A percentile compares a stretch with the other conserved stretches of the same genome.
These are phyloP conservation scores for Lampropteryx suffumata DNA, from an alignment of 2,888 invertebrate species.

Conservation along the genomic window DNA sequence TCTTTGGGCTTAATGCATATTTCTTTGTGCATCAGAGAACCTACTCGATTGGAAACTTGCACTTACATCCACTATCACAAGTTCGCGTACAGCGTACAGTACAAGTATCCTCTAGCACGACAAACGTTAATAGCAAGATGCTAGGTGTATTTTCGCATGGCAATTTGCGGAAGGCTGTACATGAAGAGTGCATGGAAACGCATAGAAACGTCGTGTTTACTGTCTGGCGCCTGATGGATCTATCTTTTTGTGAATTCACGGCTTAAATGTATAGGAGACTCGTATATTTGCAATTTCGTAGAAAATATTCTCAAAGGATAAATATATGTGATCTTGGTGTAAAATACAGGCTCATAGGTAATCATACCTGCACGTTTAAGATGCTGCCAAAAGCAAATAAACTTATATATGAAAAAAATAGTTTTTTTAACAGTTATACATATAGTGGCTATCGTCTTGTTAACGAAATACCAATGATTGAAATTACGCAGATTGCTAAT, in stretches of 20 bases:
- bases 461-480: too few species aligned
- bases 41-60: conserved; percentile 25
- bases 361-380: too few species aligned
- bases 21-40: conserved; percentile 15
- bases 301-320: conserved; percentile 8
- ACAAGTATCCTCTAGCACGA: not conserved
- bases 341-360: too few species aligned
- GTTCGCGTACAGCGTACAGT: not conserved
- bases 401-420: too few species aligned
- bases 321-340: too few species aligned
- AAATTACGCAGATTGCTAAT: too few species aligned
- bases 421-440: too few species aligned
- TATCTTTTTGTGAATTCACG: conserved; percentile 31
- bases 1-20: conserved; percentile 2
- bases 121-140: conserved; percentile 20
- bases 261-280: conserved; percentile 24
- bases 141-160: conserved; percentile 41
- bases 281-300: conserved; percentile 23
- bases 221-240: conserved; percentile 50
- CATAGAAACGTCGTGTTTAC: conserved; percentile 57
- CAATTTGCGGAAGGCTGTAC: conserved; percentile 15
- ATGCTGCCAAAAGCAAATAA: too few species aligned
- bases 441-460: too few species aligned
- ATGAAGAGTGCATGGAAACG: conserved; percentile 46
- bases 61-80: conserved; percentile 15